A percentile compares a stretch with the other conserved stretches of the same genome.
Conservation (phyloP, 2,797 vertebrate genomes). For the Gouania willdenowi region DNA sequence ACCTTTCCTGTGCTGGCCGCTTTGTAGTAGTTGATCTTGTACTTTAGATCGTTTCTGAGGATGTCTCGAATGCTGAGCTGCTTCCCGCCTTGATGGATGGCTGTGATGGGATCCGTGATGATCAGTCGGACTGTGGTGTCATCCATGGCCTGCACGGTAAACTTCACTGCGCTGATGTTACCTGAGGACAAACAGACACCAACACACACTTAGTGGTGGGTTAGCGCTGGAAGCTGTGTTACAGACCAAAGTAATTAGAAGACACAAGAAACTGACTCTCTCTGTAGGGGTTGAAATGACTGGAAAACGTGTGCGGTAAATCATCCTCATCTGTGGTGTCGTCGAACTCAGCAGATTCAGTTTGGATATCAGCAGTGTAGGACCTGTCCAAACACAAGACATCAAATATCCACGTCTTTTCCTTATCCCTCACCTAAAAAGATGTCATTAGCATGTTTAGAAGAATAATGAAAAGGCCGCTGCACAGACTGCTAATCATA, state of each 20-base stretch:
- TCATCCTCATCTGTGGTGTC: conserved; percentile 31
- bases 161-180: conserved; percentile 77
- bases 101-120: conserved; percentile 76
- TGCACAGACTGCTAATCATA: too few relatives aligned
- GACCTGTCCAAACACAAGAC: conserved; percentile 30
- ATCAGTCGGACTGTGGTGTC: conserved; percentile 56
- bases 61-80: conserved; percentile 79
- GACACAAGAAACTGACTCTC: conserved; percentile 85
- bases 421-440: too few relatives aligned
- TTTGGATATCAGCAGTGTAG: conserved; percentile 74
- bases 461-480: too few relatives aligned
- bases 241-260: too few relatives aligned
- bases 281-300: conserved; percentile 79
- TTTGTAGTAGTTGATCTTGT: conserved; percentile 82
- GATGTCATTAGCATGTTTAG: too few relatives aligned
- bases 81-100: conserved; percentile 38
- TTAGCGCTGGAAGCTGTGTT: too few relatives aligned
- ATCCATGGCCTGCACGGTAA: conserved; percentile 47
- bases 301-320: conserved; percentile 54
- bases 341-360: background rate
- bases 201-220: background rate
- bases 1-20: conserved; percentile 82
- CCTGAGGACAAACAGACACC: conserved; percentile 58
- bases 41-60: conserved; percentile 77
- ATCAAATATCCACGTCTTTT: too few relatives aligned